Evolutionary conservation across 2,113 vertebrate species (phyloP).

Genomic region (Clarias macrocephalus): DNA sequence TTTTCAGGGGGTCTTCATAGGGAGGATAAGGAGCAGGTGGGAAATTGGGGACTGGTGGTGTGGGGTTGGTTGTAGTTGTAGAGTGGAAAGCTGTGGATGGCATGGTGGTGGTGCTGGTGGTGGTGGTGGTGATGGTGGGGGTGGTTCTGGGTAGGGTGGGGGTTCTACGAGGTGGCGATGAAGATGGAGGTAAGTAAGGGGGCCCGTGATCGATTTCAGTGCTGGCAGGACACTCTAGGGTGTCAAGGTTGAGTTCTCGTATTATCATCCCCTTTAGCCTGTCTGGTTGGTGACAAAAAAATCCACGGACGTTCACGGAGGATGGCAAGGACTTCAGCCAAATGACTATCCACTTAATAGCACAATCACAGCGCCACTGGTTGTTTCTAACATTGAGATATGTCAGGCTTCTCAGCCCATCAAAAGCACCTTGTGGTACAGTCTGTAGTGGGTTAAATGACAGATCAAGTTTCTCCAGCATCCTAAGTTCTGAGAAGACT

Average conservation of each 20-base stretch:
- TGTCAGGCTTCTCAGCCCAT: conserved; percentile 83
- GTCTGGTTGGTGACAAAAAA: conserved; percentile 91
- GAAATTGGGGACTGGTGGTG: conserved; percentile 70
- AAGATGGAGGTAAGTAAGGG: conserved; percentile 65
- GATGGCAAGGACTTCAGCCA: conserved; percentile 91
- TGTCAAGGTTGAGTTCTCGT: conserved; percentile 90
- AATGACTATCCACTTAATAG: conserved; percentile 94
- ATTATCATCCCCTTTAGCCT: conserved; percentile 94
- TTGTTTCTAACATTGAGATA: conserved; percentile 91
- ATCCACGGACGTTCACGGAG: conserved; percentile 88
- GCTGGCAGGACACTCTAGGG: conserved; percentile 84
- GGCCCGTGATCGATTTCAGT: conserved; percentile 67
- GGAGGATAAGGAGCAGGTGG: conserved; percentile 76
- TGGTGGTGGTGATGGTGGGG: conserved; percentile 56
- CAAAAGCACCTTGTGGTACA: conserved; percentile 88
- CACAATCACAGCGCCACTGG: conserved; percentile 93
- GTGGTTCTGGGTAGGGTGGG: conserved; percentile 55
- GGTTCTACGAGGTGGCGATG: conserved; percentile 60
- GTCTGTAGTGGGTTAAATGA: conserved; percentile 90
- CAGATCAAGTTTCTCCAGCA: conserved; percentile 90
- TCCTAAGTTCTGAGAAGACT: conserved; percentile 84
- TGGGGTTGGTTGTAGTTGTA: conserved; percentile 65
- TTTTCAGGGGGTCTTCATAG: conserved; percentile 82
- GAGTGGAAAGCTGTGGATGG: conserved; percentile 60
- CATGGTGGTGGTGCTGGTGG: conserved; percentile 57